Evolutionary conservation across 2,888 invertebrate species (phyloP).

Genomic region (Mesorhabditis spiculigera): DNA sequence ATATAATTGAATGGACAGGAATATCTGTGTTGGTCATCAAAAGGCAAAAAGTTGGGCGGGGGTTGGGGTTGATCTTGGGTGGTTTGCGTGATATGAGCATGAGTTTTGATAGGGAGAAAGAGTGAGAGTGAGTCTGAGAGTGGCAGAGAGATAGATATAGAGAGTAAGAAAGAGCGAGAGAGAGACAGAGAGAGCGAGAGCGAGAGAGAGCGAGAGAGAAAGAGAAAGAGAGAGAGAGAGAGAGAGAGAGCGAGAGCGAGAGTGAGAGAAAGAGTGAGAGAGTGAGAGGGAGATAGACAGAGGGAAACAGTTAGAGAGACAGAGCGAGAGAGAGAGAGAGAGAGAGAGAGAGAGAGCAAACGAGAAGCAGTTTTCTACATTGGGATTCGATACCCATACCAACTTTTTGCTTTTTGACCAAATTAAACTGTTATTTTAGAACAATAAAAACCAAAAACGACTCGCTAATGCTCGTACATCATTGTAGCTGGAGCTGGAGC

Average conservation of each 20-base stretch:
- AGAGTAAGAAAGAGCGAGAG: conserved; percentile 4
- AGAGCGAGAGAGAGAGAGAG: conserved; percentile 16
- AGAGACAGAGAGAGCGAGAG: conserved; percentile 12
- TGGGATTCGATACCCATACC: background rate
- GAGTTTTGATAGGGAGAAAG: conserved; percentile 2
- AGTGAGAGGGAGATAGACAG: too few species aligned
- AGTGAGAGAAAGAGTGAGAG: too few species aligned
- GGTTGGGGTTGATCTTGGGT: background rate
- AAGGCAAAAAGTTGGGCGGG: background rate
- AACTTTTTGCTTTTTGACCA: too few species aligned
- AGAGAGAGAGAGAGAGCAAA: conserved; percentile 7
- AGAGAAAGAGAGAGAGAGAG: too few species aligned
- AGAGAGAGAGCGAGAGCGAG: too few species aligned
- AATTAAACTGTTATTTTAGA: too few species aligned
- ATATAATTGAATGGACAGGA: too few species aligned
- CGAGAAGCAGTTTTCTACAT: conserved; percentile 10
- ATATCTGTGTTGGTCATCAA: background rate
- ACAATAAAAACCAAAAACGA: too few species aligned
- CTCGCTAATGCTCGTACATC: too few species aligned
- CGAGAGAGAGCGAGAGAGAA: too few species aligned
- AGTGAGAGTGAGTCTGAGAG: conserved; percentile 7
- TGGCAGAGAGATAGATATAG: conserved; percentile 12
- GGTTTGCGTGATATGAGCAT: conserved; percentile 5
- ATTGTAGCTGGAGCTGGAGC: too few species aligned
- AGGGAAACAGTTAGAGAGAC: background rate